Evolutionary conservation across 2,113 vertebrate species (phyloP), one percentile per base, ranked within the genome.

Genomic region (Seriola rivoliana): DNA sequence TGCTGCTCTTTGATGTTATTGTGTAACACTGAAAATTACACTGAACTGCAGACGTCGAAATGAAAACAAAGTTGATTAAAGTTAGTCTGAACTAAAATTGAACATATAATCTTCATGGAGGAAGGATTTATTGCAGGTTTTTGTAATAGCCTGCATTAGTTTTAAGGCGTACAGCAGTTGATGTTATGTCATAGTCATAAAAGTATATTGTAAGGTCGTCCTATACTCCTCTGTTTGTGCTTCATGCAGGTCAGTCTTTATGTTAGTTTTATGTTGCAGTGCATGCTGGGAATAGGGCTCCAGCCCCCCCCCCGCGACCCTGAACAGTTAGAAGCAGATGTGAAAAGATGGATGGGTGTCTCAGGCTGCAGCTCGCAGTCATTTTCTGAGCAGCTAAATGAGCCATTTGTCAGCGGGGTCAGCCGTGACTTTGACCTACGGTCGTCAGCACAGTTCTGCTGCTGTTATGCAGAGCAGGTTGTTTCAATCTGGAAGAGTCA

Each of bases 401-500:
- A 85, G 81, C 82, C 90, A 77, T 92, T 89, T 90, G 67, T 91
- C 87, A 89, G 66, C 67, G 21, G 73, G 87, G 88, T 89, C 81
- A 83, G 63, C 54, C 1, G 63, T 70, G 78, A 85, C 83, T 84
- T 67, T 90, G 82, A 90, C 85, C 88, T 66, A 12, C 52, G 57
- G 74, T 36, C 78, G 82, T 91, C 86, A 74, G 82, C 83, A 85
- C 19, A 78, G 60, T 89, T 89, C 80, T 46, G 71, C 77, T 75
- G 65, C 58, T 59, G 48, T 81, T 82, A 79, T 88, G 80, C 82
- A 88, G 80, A 90, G 65, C 76, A 74, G 71, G 60, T 76, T 67
- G 75, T 55, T 82, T 68, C 59, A 73, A 14, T 65, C 70, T 9
- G 16, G 54, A 65, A 17, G 38, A 83, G 75, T 66, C 58, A 19